These are phyloP conservation scores for Cataglyphis hispanica DNA, from an alignment of 1,140 invertebrate genomes.

Conservation along the genomic window DNA sequence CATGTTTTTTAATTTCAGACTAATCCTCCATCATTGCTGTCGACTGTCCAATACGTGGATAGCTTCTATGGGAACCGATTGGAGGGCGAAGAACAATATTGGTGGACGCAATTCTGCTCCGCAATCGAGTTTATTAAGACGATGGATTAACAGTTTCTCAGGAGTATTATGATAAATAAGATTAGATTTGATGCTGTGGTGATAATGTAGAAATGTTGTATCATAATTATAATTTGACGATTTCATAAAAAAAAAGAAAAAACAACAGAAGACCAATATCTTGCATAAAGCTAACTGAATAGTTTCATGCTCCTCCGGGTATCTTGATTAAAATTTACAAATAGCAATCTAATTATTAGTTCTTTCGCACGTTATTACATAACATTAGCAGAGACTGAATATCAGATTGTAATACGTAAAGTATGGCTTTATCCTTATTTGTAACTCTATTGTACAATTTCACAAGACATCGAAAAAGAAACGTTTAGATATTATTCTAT, in stretches of 20 bases:
- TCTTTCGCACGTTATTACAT: conserved; percentile 57
- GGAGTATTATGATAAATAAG: conserved; percentile 35
- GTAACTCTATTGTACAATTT: conserved; percentile 61
- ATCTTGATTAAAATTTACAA: conserved; percentile 45
- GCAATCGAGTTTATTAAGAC: conserved; percentile 99
- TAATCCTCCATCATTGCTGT: conserved; percentile 97
- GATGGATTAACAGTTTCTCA: conserved; percentile 91
- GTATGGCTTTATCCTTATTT: conserved; percentile 55
- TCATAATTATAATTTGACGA: conserved; percentile 66
- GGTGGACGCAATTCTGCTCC: conserved; percentile 99
- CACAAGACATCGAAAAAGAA: conserved; percentile 54
- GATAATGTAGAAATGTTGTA: conserved; percentile 72
- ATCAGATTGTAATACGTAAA: conserved; percentile 59
- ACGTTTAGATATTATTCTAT: conserved; percentile 55
- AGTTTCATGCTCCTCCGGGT: conserved; percentile 28
- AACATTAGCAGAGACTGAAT: conserved; percentile 62
- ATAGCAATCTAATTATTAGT: conserved; percentile 53
- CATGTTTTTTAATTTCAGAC: conserved; percentile 88
- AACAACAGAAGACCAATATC: conserved; percentile 51
- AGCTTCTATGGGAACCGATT: conserved; percentile 95
- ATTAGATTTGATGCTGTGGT: conserved; percentile 46
- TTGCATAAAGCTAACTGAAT: conserved; percentile 53
- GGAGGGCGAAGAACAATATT: conserved; percentile 97
- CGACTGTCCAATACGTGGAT: conserved; percentile 98
- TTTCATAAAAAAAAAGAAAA: conserved; percentile 38